phyloP scores from a whole-genome alignment of 1,140 invertebrate species.

The Pogonus chalceus region DNA sequence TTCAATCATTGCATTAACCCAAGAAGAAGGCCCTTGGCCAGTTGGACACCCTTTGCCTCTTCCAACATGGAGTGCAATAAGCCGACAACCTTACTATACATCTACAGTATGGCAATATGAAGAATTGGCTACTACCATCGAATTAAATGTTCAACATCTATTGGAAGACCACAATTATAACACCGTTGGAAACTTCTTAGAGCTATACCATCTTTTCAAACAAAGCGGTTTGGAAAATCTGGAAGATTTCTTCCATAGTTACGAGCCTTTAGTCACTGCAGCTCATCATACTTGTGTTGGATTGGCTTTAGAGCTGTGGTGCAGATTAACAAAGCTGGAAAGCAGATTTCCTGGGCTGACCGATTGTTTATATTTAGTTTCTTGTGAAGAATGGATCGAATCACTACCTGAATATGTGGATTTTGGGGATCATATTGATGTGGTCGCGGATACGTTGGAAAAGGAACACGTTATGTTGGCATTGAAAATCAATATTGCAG shows the following conservation, averaged over 20 bases:
- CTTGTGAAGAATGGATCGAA: slow-evolving; percentile 78
- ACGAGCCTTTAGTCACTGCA: slow-evolving; percentile 63
- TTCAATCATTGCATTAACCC: slow-evolving; percentile 32
- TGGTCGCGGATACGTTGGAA: slow-evolving; percentile 54
- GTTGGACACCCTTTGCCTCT: slow-evolving; percentile 53
- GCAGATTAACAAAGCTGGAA: slow-evolving; percentile 44
- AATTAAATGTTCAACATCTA: slow-evolving; percentile 63
- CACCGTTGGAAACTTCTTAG: slow-evolving; percentile 74
- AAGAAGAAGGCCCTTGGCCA: slow-evolving; percentile 45
- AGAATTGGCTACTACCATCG: slow-evolving; percentile 62
- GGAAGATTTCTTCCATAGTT: slow-evolving; percentile 58
- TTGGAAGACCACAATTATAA: slow-evolving; percentile 75
- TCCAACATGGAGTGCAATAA: slow-evolving; percentile 48
- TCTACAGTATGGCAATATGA: slow-evolving; percentile 61
- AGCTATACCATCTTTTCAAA: slow-evolving; percentile 64
- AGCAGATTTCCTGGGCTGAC: slow-evolving; percentile 53
- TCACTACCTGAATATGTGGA: slow-evolving; percentile 55
- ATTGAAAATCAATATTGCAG: slow-evolving; percentile 59
- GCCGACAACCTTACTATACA: slow-evolving; percentile 41
- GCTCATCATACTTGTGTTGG: slow-evolving; percentile 82
- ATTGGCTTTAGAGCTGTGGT: slow-evolving; percentile 66
- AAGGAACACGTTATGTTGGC: slow-evolving; percentile 85
- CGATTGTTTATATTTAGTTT: slow-evolving; percentile 61
- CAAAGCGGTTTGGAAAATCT: slow-evolving; percentile 47
- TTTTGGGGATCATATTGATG: slow-evolving; percentile 41